phyloP scores from a whole-genome alignment of 2,888 invertebrate genomes.

The Theristus sp. region DNA sequence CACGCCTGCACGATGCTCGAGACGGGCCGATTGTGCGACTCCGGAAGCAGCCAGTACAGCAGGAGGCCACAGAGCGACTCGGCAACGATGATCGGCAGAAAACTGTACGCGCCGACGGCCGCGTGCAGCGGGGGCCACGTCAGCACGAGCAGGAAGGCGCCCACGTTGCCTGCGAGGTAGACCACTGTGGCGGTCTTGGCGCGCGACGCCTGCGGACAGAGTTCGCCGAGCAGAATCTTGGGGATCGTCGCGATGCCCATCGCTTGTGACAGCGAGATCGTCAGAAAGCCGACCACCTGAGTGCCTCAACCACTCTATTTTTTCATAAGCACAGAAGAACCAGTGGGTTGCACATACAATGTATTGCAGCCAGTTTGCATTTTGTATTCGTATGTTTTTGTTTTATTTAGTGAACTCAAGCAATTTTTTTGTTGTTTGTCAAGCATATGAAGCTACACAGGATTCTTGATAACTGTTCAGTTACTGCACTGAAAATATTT shows the following conservation, averaged over 20 bases:
- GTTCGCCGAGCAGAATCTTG: slow-evolving; percentile 1
- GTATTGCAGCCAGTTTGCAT: too few relatives aligned
- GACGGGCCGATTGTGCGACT: not conserved
- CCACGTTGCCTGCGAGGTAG: not conserved
- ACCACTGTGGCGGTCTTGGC: not conserved
- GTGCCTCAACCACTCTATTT: too few relatives aligned
- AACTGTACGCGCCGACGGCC: not conserved
- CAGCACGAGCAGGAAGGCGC: not conserved
- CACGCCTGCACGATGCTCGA: not conserved
- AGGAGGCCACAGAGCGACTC: not conserved
- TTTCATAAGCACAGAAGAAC: too few relatives aligned
- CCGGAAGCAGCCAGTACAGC: not conserved
- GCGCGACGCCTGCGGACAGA: not conserved
- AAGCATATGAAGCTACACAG: too few relatives aligned
- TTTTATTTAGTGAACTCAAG: too few relatives aligned
- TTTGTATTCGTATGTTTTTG: too few relatives aligned
- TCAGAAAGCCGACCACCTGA: not conserved
- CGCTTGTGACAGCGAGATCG: not conserved
- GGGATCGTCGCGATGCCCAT: not conserved
- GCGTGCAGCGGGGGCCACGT: not conserved
- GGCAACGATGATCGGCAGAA: not conserved
- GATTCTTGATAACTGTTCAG: too few relatives aligned
- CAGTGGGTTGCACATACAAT: too few relatives aligned
- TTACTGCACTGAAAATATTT: too few relatives aligned
- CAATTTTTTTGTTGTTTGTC: too few relatives aligned